Evolutionary conservation across 2,888 invertebrate genomes (phyloP).

Genomic region (Linnaemya tessellans): DNA sequence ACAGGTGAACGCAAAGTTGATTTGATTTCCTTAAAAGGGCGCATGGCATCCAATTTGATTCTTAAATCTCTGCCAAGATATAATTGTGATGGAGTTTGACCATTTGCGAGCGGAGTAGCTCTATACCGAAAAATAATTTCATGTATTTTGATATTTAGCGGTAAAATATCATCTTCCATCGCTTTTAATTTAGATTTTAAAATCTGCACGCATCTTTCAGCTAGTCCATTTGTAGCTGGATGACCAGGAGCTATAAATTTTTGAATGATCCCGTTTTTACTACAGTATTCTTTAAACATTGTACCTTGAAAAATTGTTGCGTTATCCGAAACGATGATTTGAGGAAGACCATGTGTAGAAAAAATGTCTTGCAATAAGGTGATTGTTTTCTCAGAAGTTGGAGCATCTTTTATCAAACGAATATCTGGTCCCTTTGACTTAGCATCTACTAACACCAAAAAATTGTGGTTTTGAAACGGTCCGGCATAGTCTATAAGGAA

Average conservation of each 20-base stretch:
- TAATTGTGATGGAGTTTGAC: constrained; percentile 51
- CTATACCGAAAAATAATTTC: constrained; percentile 60
- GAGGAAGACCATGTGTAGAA: constrained; percentile 47
- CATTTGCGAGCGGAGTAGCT: constrained; percentile 57
- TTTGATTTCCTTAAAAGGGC: too few species aligned
- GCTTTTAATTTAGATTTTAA: constrained; percentile 60
- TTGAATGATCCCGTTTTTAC: too few species aligned
- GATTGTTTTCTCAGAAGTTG: constrained; percentile 14
- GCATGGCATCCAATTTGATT: constrained; percentile 24
- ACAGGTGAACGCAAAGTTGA: not conserved
- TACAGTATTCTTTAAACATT: too few species aligned
- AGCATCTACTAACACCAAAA: too few species aligned
- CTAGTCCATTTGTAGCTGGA: constrained; percentile 53
- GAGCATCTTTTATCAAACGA: not conserved
- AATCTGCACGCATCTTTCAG: constrained; percentile 61
- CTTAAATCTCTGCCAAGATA: constrained; percentile 51
- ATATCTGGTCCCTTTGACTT: constrained; percentile 6
- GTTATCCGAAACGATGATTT: constrained; percentile 40
- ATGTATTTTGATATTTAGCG: constrained; percentile 16
- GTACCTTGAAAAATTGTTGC: too few species aligned
- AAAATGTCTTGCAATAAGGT: constrained; percentile 34
- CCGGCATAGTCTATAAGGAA: constrained; percentile 51
- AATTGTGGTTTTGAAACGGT: constrained; percentile 19
- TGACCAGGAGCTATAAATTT: too few species aligned
- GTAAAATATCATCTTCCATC: constrained; percentile 81